Percentiles rank a stretch among this genome's conserved stretches.
These are phyloP conservation scores for Trididemnum miniatum DNA, from an alignment of 23 tunicate species.

Conservation along the genomic window DNA sequence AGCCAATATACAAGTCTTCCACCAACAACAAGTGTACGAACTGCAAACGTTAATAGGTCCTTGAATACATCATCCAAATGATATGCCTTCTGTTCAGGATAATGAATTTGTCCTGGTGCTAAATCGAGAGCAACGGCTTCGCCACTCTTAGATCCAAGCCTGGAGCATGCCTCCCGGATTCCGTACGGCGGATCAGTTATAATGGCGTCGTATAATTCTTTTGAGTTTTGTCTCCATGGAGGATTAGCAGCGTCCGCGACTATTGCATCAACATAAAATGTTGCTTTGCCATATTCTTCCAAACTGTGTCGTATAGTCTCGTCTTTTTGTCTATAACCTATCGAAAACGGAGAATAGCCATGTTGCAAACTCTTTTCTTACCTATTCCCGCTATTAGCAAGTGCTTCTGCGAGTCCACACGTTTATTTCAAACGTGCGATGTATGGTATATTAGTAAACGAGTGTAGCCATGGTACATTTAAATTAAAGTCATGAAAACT, in stretches of 20 bases:
- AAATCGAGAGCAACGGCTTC: slow-evolving; percentile 28
- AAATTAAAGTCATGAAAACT: too few species aligned
- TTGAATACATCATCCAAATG: slow-evolving; percentile 85
- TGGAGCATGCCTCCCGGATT: slow-evolving; percentile 74
- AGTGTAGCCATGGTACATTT: too few species aligned
- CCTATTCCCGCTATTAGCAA: too few species aligned
- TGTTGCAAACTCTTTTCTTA: slow-evolving; percentile 70
- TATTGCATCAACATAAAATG: slow-evolving; percentile 71
- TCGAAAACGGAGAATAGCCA: background rate
- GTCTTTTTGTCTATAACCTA: slow-evolving; percentile 65
- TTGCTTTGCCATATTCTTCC: slow-evolving; percentile 46
- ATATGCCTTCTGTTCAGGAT: slow-evolving; percentile 90
- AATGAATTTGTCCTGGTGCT: slow-evolving; percentile 52
- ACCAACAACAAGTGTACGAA: slow-evolving; percentile 48
- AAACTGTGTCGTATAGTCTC: slow-evolving; percentile 80
- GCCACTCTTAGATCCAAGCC: slow-evolving; percentile 71
- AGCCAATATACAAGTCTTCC: slow-evolving; percentile 94
- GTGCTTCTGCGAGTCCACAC: too few species aligned
- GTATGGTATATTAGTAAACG: too few species aligned
- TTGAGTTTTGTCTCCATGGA: slow-evolving; percentile 50
- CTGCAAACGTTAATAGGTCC: slow-evolving; percentile 83
- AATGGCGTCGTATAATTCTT: slow-evolving; percentile 84
- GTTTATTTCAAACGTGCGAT: too few species aligned
- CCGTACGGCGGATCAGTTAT: slow-evolving; percentile 99
- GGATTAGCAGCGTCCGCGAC: slow-evolving; percentile 77